Conservation (phyloP, 2,888 invertebrate species). For the Callosobruchus maculatus region DNA sequence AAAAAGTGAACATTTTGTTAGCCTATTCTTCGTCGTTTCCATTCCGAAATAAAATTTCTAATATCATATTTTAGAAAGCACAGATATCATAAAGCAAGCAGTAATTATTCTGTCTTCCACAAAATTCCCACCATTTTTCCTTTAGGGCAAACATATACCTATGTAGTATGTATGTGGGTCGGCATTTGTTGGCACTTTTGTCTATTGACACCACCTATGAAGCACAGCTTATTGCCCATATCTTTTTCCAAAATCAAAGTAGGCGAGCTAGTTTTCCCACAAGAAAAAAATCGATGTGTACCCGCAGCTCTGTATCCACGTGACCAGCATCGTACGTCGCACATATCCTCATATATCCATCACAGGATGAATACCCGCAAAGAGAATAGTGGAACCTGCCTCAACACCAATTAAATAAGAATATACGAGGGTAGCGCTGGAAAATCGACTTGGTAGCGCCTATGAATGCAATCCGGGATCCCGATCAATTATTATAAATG, state of each 20-base stretch:
- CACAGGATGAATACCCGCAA: not conserved
- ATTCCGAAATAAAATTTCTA: too few species aligned
- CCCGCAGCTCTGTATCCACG: slow-evolving; percentile 38
- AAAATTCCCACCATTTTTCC: not conserved
- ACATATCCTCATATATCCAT: slow-evolving; percentile 1
- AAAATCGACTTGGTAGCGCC: not conserved
- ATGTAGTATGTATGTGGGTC: not conserved
- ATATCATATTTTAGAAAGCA: not conserved
- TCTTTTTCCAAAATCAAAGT: slow-evolving; percentile 4
- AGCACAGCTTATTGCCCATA: not conserved
- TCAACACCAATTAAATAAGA: not conserved
- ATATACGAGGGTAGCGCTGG: not conserved
- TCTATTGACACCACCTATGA: slow-evolving; percentile 9
- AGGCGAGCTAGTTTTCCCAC: slow-evolving; percentile 30
- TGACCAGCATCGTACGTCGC: slow-evolving; percentile 38
- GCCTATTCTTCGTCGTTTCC: too few species aligned
- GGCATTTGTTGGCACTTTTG: slow-evolving; percentile 1
- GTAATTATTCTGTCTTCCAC: not conserved
- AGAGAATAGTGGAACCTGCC: not conserved
- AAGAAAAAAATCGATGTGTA: slow-evolving; percentile 38
- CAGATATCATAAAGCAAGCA: not conserved
- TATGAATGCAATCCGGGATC: too few species aligned
- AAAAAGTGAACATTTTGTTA: too few species aligned
- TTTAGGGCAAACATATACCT: not conserved
- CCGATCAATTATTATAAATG: too few species aligned